These are phyloP conservation scores for Scolopax mira DNA, from an alignment of 2,113 vertebrate species.

Conservation along the genomic window DNA sequence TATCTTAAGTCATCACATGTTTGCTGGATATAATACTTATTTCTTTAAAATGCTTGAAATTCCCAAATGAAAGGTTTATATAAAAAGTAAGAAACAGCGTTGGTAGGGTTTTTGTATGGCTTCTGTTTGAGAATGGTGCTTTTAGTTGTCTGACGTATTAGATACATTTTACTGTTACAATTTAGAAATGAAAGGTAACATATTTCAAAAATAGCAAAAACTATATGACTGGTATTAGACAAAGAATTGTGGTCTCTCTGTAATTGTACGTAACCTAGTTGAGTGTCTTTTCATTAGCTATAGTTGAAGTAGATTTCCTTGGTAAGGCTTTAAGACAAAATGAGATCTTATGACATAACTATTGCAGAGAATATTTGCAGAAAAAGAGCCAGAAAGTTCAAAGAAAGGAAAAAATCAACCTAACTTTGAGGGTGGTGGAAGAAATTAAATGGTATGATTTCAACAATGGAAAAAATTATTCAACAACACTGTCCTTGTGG, in stretches of 20 bases:
- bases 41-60: not conserved
- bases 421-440: not conserved
- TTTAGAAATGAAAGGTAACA: not conserved
- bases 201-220: not conserved
- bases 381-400: not conserved
- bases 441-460: not conserved
- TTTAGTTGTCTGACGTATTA: not conserved
- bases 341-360: not conserved
- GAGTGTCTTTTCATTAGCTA: not conserved
- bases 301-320: not conserved
- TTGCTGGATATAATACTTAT: not conserved
- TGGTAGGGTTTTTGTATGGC: not conserved
- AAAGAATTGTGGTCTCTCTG: not conserved
- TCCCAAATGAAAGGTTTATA: not conserved
- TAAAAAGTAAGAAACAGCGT: not conserved
- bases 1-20: not conserved
- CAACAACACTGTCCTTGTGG: not conserved
- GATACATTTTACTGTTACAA: not conserved
- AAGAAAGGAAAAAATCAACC: not conserved
- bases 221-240: not conserved
- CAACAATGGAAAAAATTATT: not conserved
- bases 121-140: not conserved
- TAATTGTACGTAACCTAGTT: not conserved
- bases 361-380: not conserved
- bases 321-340: not conserved